Evolutionary conservation across 2,888 invertebrate species (phyloP).

Genomic region (Parelbella ahira): DNA sequence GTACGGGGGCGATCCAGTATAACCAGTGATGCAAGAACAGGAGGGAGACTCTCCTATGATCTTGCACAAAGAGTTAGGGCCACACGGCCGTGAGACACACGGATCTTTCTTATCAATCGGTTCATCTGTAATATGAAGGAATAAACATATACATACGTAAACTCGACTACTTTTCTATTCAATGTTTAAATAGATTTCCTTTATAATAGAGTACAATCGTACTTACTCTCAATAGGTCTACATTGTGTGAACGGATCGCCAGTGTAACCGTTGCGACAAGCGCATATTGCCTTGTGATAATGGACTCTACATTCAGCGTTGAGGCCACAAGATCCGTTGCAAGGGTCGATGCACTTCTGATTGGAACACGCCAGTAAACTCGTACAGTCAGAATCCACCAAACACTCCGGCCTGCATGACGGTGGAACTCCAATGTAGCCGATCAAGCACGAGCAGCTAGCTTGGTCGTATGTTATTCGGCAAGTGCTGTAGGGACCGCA

Average conservation of each 20-base stretch:
- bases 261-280: conserved; percentile 85
- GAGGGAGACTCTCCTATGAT: conserved; percentile 78
- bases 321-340: conserved; percentile 89
- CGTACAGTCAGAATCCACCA: conserved; percentile 89
- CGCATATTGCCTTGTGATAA: conserved; percentile 92
- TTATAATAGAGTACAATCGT: too few species aligned
- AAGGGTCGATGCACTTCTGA: conserved; percentile 90
- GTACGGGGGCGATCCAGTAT: conserved; percentile 86
- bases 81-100: conserved; percentile 88
- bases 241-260: conserved; percentile 91
- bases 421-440: conserved; percentile 88
- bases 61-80: conserved; percentile 86
- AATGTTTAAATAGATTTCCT: too few species aligned
- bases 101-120: conserved; percentile 62
- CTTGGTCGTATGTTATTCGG: conserved; percentile 73
- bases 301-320: conserved; percentile 88
- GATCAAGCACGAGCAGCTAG: conserved; percentile 87
- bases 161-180: too few species aligned
- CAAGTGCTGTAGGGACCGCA: conserved; percentile 91
- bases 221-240: conserved; percentile 53
- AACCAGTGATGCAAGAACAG: conserved; percentile 87
- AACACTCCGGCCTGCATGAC: conserved; percentile 90
- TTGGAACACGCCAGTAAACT: conserved; percentile 87
- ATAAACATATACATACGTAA: neutral
- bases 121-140: conserved; percentile 42